phyloP scores from a whole-genome alignment of 2,113 vertebrate species.

The zebrafish (Danio rerio) region GRCz12tu NC_133189.1:29725001-29725500 shows the following conservation, averaged over 20 bases:
- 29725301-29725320: too few species aligned
- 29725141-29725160: too few species aligned
- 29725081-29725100: not conserved
- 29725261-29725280: too few species aligned
- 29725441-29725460: constrained; percentile 39
- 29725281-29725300: too few species aligned
- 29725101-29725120: not conserved
- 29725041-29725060: not conserved
- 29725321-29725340: too few species aligned
- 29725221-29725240: too few species aligned
- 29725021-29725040: not conserved
- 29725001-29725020: not conserved
- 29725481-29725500: not conserved
- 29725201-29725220: too few species aligned
- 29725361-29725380: not conserved
- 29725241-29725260: too few species aligned
- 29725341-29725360: too few species aligned
- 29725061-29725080: not conserved
- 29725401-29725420: not conserved
- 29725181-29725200: too few species aligned
- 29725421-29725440: constrained; percentile 23
- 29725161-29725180: too few species aligned
- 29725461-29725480: not conserved
- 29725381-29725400: not conserved
- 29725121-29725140: too few species aligned